These are phyloP conservation scores for Keiferia lycopersicella DNA, from an alignment of 2,888 invertebrate species.

Conservation along the genomic window DNA sequence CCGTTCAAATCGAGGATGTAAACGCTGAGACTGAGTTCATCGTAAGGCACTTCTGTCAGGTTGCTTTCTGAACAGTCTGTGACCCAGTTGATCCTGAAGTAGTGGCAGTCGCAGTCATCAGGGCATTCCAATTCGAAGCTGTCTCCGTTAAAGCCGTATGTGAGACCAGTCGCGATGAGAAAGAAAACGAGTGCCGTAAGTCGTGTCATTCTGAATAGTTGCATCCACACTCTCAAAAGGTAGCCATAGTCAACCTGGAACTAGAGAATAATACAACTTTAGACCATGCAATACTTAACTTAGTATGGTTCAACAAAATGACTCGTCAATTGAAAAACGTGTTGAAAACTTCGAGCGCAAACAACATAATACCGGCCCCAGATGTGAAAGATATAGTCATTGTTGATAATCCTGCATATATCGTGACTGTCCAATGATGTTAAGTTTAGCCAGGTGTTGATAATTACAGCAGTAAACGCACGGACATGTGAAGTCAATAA, in stretches of 20 bases:
- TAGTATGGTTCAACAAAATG: neutral
- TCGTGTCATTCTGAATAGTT: slow-evolving; percentile 51
- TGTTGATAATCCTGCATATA: neutral
- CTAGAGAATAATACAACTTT: slow-evolving; percentile 22
- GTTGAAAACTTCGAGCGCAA: neutral
- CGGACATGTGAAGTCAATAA: slow-evolving; percentile 38
- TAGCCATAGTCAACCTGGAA: slow-evolving; percentile 42
- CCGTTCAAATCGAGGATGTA: slow-evolving; percentile 87
- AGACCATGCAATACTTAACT: neutral
- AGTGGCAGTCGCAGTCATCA: slow-evolving; percentile 88
- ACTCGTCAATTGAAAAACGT: neutral
- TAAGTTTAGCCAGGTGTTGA: slow-evolving; percentile 36
- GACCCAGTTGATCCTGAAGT: slow-evolving; percentile 88
- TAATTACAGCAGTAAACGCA: slow-evolving; percentile 42
- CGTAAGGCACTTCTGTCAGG: slow-evolving; percentile 85
- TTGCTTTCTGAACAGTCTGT: slow-evolving; percentile 89
- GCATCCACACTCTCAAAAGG: slow-evolving; percentile 32
- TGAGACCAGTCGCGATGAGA: slow-evolving; percentile 50
- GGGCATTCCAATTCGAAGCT: slow-evolving; percentile 86
- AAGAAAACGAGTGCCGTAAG: slow-evolving; percentile 51
- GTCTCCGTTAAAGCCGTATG: slow-evolving; percentile 80
- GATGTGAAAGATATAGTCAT: neutral
- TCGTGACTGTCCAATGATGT: slow-evolving; percentile 29
- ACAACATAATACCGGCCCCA: neutral
- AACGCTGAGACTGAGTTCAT: slow-evolving; percentile 85